These are phyloP conservation scores for Melanchra persicariae DNA, from an alignment of 2,888 invertebrate genomes.

Conservation along the genomic window DNA sequence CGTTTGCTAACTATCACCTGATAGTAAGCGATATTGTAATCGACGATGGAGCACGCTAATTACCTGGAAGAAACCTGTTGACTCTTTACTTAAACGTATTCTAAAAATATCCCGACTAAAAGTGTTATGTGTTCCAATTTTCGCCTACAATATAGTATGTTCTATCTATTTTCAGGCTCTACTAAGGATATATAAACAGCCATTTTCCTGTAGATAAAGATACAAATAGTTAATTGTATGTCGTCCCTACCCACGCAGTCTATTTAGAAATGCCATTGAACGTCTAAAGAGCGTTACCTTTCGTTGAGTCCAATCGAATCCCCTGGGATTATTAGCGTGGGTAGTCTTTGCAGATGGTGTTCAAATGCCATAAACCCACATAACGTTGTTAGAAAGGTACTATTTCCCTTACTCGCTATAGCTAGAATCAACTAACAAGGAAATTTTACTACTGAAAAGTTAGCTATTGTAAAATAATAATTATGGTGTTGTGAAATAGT, in stretches of 20 bases:
- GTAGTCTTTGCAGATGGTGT: background rate
- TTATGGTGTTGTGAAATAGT: background rate
- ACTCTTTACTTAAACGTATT: too few species aligned
- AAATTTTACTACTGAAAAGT: too few species aligned
- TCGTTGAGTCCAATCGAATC: too few species aligned
- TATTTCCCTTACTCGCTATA: background rate
- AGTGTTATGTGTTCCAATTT: too few species aligned
- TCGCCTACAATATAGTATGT: background rate
- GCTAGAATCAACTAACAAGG: background rate
- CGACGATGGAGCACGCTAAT: too few species aligned
- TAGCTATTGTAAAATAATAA: background rate
- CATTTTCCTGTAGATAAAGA: background rate
- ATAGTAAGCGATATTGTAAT: too few species aligned
- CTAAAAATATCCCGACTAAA: too few species aligned
- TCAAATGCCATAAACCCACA: conserved; percentile 3
- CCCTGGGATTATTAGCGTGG: conserved; percentile 1
- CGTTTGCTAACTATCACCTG: too few species aligned
- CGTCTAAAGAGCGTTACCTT: background rate
- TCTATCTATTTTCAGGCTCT: background rate
- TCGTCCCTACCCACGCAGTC: background rate
- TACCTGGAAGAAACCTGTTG: too few species aligned
- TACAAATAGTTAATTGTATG: background rate
- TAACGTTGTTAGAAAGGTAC: background rate
- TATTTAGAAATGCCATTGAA: background rate
- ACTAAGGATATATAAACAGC: background rate